These are phyloP conservation scores for Micromussa lordhowensis DNA, from an alignment of 92 coral and sea anemone genomes.

Conservation along the genomic window DNA sequence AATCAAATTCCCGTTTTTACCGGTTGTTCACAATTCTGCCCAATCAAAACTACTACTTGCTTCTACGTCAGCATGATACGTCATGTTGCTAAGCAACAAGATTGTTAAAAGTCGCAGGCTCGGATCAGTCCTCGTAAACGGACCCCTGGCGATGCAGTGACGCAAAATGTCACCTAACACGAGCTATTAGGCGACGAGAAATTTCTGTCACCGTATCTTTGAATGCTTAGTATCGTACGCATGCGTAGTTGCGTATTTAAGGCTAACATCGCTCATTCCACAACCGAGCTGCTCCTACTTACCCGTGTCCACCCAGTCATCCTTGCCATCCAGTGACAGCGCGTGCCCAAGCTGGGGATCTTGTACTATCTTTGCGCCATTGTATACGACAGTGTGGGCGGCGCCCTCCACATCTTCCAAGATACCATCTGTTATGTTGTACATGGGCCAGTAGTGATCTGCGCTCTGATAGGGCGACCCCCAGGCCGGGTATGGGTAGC, in stretches of 20 bases:
- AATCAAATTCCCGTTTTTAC: no score
- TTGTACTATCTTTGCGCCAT: slow-evolving; percentile 77
- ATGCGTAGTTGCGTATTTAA: background rate
- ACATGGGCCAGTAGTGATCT: slow-evolving; percentile 95
- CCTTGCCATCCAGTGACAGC: slow-evolving; percentile 83
- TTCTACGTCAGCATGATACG: background rate
- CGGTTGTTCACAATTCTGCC: background rate
- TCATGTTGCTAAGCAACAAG: background rate
- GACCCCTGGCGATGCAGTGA: background rate
- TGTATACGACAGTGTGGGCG: slow-evolving; percentile 77
- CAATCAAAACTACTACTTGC: background rate
- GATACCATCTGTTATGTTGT: slow-evolving; percentile 77
- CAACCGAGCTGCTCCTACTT: background rate
- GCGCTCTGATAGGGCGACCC: slow-evolving; percentile 94
- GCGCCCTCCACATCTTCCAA: slow-evolving; percentile 79
- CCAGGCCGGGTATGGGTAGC: slow-evolving; percentile 77
- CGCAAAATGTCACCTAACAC: background rate
- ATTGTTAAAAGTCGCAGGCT: background rate
- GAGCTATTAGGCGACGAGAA: background rate
- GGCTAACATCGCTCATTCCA: background rate
- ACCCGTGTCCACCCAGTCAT: slow-evolving; percentile 94
- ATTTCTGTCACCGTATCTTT: no score
- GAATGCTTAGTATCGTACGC: background rate
- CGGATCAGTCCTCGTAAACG: background rate
- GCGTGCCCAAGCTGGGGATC: slow-evolving; percentile 84